A percentile compares a stretch with the other conserved stretches of the same genome.
These are phyloP conservation scores for Herpailurus yagouaroundi DNA, from an alignment of 2,113 vertebrate genomes.

Conservation along the genomic window DNA sequence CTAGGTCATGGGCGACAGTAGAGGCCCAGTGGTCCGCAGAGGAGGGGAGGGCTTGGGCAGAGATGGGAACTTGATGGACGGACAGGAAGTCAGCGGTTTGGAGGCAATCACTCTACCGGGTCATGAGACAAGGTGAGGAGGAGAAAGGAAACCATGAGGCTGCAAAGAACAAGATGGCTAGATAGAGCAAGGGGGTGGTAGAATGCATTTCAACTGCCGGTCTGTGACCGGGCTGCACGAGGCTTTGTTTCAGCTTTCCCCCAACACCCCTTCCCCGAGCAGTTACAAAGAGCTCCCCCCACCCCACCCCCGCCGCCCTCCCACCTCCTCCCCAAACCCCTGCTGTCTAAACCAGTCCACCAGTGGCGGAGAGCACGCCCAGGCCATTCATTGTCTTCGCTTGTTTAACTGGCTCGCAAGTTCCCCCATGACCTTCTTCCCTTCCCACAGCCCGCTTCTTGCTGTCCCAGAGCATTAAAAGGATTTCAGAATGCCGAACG, in stretches of 20 bases:
- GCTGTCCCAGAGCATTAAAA: constrained; percentile 75
- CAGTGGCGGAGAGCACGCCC: background rate
- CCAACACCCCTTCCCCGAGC: fast-evolving
- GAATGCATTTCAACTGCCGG: background rate
- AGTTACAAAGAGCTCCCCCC: background rate
- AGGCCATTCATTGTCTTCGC: constrained; percentile 17
- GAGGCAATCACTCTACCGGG: background rate
- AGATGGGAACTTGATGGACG: background rate
- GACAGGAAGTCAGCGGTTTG: background rate
- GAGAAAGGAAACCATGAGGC: background rate
- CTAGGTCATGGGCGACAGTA: no score
- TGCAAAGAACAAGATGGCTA: background rate
- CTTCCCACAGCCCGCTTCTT: constrained; percentile 10
- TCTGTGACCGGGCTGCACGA: background rate
- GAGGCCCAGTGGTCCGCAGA: background rate
- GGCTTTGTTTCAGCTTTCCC: background rate
- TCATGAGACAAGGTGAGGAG: background rate
- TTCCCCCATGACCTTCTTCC: constrained; percentile 51
- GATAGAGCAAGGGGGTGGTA: background rate
- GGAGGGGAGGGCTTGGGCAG: background rate
- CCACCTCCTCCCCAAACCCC: background rate
- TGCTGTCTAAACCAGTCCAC: background rate
- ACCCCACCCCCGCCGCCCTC: no score
- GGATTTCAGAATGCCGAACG: constrained; percentile 69
- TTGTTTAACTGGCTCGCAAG: constrained; percentile 66